Evolutionary conservation across 1,140 invertebrate genomes (phyloP), one percentile per base, ranked within the genome.

Genomic region (Spodoptera frugiperda): DNA sequence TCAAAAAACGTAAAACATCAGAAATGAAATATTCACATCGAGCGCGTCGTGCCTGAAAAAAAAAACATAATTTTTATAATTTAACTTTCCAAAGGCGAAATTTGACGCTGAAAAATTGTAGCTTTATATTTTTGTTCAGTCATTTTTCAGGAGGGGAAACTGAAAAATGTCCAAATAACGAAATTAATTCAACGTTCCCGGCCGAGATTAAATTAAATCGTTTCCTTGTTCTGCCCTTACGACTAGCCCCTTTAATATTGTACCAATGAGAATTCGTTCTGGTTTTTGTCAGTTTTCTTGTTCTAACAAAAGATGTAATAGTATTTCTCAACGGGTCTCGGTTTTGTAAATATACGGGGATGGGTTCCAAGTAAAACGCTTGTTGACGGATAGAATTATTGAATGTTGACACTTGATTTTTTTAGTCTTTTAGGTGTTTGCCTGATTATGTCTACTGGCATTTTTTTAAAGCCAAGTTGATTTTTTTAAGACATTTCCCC

Each of bases 151-250:
- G 59, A 63, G 59, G 59, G 59, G 59, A 63, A 33, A 44, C 59
- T 63, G 59, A 77, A 80, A 80, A 80, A 77, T 75, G 59, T 57
- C 61, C 63, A 48, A 63, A 61, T 79, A 79, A 79, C 75, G 70
- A 74, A 73, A 82, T 82, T 82, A 76, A 55, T 78, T 54, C 57
- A 17, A 63, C 57, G 57, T 54, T 21, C 73, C 73, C 67, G 57
- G 67, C 67, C 59, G 77, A 80, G 81, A 87, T 86, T 86, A 83
- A 81, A 87, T 87, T 87, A 83, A 87, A 87, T 84, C 79, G 81
- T 78, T 77, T 76, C 71, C 75, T 80, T 78, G 83, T 80, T 78
- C 84, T 68, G 78, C 70, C 67, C 63, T 59, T 65, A 39, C 67
- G 76, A 74, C 76, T 74, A 78, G 77, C 79, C 81, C 76, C 78